phyloP scores from a whole-genome alignment of 2,113 vertebrate genomes.

The Circaetus gallicus region DNA sequence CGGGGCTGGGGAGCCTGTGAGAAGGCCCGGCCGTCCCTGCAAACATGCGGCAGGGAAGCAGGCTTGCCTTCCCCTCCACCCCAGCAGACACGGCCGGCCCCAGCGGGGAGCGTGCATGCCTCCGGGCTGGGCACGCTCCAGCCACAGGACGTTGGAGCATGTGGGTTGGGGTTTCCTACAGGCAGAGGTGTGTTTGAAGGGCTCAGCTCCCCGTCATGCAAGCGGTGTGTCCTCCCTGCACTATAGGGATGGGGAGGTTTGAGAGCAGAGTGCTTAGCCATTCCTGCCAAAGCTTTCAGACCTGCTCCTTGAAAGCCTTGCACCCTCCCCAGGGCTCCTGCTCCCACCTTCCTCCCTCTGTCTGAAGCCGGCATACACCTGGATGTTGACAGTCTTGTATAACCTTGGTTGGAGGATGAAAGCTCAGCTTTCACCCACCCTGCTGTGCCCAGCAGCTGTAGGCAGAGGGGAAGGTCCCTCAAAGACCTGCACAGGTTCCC shows the following conservation, averaged over 20 bases:
- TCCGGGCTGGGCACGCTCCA: neutral
- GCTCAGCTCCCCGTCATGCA: neutral
- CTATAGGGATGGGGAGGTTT: neutral
- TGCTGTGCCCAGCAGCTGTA: neutral
- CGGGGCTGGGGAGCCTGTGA: accelerated
- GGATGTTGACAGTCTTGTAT: neutral
- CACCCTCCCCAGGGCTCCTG: neutral
- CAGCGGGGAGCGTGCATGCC: neutral
- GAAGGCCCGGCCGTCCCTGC: neutral
- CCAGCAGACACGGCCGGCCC: neutral
- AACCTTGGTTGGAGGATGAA: neutral
- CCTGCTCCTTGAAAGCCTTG: neutral
- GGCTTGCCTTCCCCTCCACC: neutral
- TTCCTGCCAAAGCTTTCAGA: conserved; percentile 2
- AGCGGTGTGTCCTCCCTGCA: neutral
- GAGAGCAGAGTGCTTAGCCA: neutral
- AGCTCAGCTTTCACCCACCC: neutral
- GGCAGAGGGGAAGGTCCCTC: neutral
- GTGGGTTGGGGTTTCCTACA: neutral
- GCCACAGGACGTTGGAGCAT: accelerated
- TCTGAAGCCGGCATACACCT: neutral
- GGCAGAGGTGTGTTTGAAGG: neutral
- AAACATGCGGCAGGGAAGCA: neutral
- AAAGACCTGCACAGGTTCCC: neutral
- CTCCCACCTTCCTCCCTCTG: neutral